A percentile compares a stretch with the other conserved stretches of the same genome.
Conservation (phyloP, 1,140 invertebrate species). For the Ceratina japonica region DNA sequence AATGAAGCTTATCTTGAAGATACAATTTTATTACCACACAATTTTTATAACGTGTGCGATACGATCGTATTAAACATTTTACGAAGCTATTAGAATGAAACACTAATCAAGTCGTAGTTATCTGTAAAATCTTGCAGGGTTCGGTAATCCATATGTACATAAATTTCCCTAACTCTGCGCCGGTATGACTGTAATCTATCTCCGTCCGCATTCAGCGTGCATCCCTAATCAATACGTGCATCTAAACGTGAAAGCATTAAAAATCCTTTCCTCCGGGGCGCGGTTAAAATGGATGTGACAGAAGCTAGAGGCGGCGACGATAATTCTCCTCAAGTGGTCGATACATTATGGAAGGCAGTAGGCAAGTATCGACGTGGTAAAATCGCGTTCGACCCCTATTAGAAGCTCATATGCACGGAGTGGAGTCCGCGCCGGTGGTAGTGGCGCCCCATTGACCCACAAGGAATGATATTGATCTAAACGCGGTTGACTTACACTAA, state of each 20-base stretch:
- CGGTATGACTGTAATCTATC: not conserved
- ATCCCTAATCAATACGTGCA: too few relatives aligned
- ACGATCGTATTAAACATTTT: too few relatives aligned
- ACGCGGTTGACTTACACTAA: constrained; percentile 45
- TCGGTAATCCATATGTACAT: too few relatives aligned
- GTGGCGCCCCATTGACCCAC: constrained; percentile 39
- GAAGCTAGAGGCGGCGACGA: not conserved
- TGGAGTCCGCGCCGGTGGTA: constrained; percentile 15
- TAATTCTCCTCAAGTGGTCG: constrained; percentile 4
- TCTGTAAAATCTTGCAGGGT: too few relatives aligned
- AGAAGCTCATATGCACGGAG: constrained; percentile 19
- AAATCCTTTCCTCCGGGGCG: not conserved
- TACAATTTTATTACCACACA: too few relatives aligned
- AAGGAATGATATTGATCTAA: constrained; percentile 51
- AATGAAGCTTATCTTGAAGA: too few relatives aligned
- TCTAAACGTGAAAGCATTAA: not conserved
- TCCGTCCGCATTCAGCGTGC: not conserved
- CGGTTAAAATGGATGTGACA: not conserved
- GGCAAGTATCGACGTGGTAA: constrained; percentile 1
- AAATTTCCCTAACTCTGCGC: too few relatives aligned
- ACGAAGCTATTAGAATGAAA: too few relatives aligned
- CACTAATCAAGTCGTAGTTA: too few relatives aligned
- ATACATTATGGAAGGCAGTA: not conserved
- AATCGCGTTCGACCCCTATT: constrained; percentile 26
- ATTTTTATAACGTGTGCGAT: too few relatives aligned